Conservation (phyloP, 2,113 vertebrate genomes). For the Plotosus lineatus region DNA sequence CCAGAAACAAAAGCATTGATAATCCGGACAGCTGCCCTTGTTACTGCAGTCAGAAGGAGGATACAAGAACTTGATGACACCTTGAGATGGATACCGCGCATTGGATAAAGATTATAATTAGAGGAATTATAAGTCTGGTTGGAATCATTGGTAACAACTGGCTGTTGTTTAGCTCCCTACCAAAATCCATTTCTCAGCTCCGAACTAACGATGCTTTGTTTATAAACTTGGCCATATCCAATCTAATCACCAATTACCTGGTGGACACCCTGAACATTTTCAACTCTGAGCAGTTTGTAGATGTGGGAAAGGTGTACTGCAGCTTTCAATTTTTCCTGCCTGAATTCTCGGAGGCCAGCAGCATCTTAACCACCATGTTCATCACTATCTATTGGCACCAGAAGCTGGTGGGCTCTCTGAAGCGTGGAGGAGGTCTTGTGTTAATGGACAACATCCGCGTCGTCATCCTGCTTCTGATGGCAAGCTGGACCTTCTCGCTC, state of each 20-base stretch:
- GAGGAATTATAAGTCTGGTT: constrained; percentile 64
- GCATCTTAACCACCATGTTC: constrained; percentile 73
- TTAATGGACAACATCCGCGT: constrained; percentile 66
- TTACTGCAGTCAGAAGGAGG: neutral
- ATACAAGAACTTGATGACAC: neutral
- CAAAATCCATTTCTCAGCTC: constrained; percentile 53
- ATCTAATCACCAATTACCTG: constrained; percentile 76
- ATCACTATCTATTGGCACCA: constrained; percentile 76
- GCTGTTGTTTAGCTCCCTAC: constrained; percentile 65
- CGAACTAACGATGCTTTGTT: constrained; percentile 70
- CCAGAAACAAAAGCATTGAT: neutral
- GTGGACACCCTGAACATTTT: constrained; percentile 71
- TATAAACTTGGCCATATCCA: constrained; percentile 73
- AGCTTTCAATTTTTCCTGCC: constrained; percentile 62
- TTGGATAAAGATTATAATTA: constrained; percentile 59
- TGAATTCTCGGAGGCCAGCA: constrained; percentile 74
- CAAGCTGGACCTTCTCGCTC: constrained; percentile 66
- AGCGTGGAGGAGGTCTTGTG: constrained; percentile 62
- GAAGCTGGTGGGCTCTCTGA: constrained; percentile 74
- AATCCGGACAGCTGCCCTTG: neutral
- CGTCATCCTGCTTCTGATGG: constrained; percentile 58
- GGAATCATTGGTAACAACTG: constrained; percentile 74
- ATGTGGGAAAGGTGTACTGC: constrained; percentile 62
- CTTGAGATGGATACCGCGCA: constrained; percentile 56
- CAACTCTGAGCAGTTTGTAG: constrained; percentile 62